Evolutionary conservation across 2,797 vertebrate species (phyloP).

Genomic region (Gadopsis marmoratus): DNA sequence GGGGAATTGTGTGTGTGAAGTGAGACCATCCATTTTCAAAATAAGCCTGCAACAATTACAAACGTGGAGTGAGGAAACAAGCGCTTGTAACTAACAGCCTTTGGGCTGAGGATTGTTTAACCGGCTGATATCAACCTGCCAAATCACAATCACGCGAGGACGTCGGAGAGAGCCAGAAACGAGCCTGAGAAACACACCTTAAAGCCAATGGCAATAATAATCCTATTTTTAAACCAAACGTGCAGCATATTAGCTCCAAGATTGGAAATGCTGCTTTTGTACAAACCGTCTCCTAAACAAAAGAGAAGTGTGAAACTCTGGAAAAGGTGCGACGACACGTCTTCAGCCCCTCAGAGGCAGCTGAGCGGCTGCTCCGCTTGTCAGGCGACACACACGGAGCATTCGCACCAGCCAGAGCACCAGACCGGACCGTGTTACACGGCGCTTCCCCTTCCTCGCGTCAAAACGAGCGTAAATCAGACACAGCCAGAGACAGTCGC

Average conservation of each 20-base stretch:
- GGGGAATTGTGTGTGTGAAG: slow-evolving; percentile 48
- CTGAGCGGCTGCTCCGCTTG: slow-evolving; percentile 42
- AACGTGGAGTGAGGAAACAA: slow-evolving; percentile 39
- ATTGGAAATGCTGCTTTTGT: slow-evolving; percentile 30
- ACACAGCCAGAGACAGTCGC: slow-evolving; percentile 48
- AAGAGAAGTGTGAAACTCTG: slow-evolving; percentile 47
- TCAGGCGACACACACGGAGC: slow-evolving; percentile 49
- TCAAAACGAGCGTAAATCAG: slow-evolving; percentile 39
- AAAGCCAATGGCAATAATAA: background rate
- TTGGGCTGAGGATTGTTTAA: slow-evolving; percentile 20
- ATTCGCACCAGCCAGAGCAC: slow-evolving; percentile 48
- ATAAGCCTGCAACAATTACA: slow-evolving; percentile 63
- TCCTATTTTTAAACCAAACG: background rate
- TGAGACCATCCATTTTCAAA: slow-evolving; percentile 62
- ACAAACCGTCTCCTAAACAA: slow-evolving; percentile 39
- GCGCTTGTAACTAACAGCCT: slow-evolving; percentile 13
- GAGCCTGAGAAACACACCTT: background rate
- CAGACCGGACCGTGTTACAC: slow-evolving; percentile 65
- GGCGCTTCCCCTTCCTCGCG: slow-evolving; percentile 45
- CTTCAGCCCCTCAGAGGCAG: slow-evolving; percentile 37
- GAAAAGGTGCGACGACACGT: slow-evolving; percentile 53
- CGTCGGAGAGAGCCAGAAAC: background rate
- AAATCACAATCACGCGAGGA: background rate
- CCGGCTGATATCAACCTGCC: slow-evolving; percentile 12
- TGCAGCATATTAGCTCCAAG: background rate